phyloP scores from a whole-genome alignment of 2,113 vertebrate species.

The Peucedramus taeniatus region DNA sequence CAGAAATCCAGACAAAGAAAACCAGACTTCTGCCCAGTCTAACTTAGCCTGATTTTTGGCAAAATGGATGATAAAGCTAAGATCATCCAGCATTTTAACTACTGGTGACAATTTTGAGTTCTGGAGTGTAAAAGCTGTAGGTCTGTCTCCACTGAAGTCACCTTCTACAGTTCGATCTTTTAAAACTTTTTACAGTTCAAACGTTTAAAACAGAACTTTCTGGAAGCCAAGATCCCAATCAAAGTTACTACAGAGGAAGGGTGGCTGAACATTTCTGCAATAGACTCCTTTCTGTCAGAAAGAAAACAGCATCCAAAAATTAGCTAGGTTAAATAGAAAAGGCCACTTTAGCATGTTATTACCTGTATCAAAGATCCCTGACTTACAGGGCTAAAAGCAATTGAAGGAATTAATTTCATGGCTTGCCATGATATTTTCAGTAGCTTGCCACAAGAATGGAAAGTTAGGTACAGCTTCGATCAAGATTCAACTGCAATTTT shows the following conservation, averaged over 20 bases:
- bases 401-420: not conserved
- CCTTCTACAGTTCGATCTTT: not conserved
- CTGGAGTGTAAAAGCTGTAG: not conserved
- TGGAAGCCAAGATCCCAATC: not conserved
- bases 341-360: not conserved
- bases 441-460: not conserved
- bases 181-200: not conserved
- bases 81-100: not conserved
- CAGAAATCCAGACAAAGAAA: not conserved
- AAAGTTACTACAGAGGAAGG: not conserved
- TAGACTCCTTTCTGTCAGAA: not conserved
- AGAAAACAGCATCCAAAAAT: not conserved
- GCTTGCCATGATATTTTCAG: not conserved
- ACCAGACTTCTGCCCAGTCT: not conserved
- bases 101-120: fast-evolving
- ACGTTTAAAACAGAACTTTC: not conserved
- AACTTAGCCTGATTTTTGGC: not conserved
- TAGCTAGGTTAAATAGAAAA: not conserved
- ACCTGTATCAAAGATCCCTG: not conserved
- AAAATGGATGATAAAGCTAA: not conserved
- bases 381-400: not conserved
- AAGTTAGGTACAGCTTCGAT: not conserved
- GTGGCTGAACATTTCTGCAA: not conserved
- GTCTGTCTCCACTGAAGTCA: not conserved
- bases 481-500: not conserved